phyloP scores from a whole-genome alignment of 2,888 invertebrate genomes.

The Euproctis similis region DNA sequence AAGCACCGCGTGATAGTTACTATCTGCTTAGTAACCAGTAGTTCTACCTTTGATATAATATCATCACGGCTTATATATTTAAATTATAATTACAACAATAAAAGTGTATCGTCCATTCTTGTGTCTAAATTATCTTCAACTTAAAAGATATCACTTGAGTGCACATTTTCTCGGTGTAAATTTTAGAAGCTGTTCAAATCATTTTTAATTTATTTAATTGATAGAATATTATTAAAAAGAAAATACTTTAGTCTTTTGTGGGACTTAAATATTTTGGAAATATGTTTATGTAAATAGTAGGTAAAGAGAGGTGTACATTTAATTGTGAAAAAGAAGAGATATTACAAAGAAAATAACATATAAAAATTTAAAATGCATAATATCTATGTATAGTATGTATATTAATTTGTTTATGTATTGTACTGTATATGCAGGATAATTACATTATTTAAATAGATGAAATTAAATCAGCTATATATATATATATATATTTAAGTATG shows the following conservation, averaged over 20 bases:
- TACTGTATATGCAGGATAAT: constrained; percentile 21
- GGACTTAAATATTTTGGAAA: constrained; percentile 57
- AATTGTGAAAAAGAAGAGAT: constrained; percentile 64
- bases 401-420: constrained; percentile 21
- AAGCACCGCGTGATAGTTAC: constrained; percentile 23
- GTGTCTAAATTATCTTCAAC: not conserved
- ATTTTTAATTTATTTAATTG: constrained; percentile 14
- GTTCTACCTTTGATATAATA: too few relatives aligned
- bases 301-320: constrained; percentile 43
- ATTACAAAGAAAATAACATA: too few relatives aligned
- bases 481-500: too few relatives aligned
- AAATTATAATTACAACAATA: constrained; percentile 14
- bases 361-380: constrained; percentile 42
- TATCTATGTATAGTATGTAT: constrained; percentile 25
- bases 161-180: constrained; percentile 25
- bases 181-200: constrained; percentile 19
- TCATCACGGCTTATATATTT: too few relatives aligned
- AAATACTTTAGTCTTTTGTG: constrained; percentile 35
- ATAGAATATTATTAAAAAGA: too few relatives aligned
- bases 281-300: constrained; percentile 60
- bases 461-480: too few relatives aligned
- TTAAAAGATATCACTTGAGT: constrained; percentile 15
- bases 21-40: too few relatives aligned
- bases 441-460: constrained; percentile 12
- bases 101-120: constrained; percentile 16